Conservation (phyloP, 1,140 invertebrate genomes). For the Drosophila kohkoa region DNA sequence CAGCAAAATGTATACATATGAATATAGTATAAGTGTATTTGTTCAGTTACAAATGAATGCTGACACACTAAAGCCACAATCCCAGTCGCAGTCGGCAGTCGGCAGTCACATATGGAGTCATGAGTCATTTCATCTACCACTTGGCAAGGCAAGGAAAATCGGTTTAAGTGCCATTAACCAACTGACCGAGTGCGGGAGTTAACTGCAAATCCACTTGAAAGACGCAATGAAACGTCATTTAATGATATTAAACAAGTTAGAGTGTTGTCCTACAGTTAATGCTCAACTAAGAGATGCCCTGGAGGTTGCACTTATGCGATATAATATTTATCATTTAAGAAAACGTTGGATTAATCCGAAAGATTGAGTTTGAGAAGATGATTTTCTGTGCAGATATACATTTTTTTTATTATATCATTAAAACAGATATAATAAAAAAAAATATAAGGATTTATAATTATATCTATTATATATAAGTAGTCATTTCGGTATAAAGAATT, state of each 20-base stretch:
- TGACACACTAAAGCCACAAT: conserved; percentile 25
- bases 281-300: background rate
- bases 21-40: conserved; percentile 11
- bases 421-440: too few species aligned
- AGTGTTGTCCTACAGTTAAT: background rate
- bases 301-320: background rate
- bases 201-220: conserved; percentile 19
- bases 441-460: too few species aligned
- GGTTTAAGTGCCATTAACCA: conserved; percentile 42
- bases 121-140: conserved; percentile 15
- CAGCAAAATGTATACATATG: conserved; percentile 1
- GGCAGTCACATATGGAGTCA: background rate
- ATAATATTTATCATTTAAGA: too few species aligned
- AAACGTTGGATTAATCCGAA: too few species aligned
- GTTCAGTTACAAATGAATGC: conserved; percentile 18
- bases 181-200: conserved; percentile 48
- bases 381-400: too few species aligned
- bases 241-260: conserved; percentile 2
- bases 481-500: too few species aligned
- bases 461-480: too few species aligned
- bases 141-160: conserved; percentile 1
- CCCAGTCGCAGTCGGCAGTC: background rate
- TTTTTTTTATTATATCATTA: too few species aligned
- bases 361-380: too few species aligned
- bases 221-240: conserved; percentile 27